Base-by-base conservation (phyloP, 2,888 invertebrate genomes). In the Nasonovia ribisnigri region DNA sequence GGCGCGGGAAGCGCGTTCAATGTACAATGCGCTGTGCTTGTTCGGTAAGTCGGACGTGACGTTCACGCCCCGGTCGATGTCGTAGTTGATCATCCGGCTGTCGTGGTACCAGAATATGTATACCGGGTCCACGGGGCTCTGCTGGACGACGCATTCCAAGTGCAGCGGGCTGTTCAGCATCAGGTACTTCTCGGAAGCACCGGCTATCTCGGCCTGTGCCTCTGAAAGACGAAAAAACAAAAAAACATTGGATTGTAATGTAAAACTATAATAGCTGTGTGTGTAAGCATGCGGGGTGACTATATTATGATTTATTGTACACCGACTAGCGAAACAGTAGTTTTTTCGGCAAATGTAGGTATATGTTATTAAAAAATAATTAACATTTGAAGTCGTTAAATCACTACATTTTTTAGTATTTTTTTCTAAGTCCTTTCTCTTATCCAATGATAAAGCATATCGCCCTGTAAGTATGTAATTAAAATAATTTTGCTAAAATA, bases 11-110 rank as follows among this genome's bases (percentile, higher is more conserved):
- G 97, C 97, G 0, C 96, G 96, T 0, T 96, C 96, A 16, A 96
- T 96, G 57, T 94, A 95, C 67, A 98, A 96, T 95, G 97, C 97
- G 94, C 97, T 97, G 91, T 97, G 96, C 95, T 98, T 97, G 95
- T 97, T 97, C 93, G 96, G 96, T 77, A 97, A 96, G 95, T 98
- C 98, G 13, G 98, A 98, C 94, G 98, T 98, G 93, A 98, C 98
- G 96, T 98, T 98, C 95, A 98, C 97, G 94, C 98, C 98, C 94
- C 97, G 97, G 95, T 98, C 98, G 87, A 97, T 97, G 96, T 98
- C 98, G 96, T 98, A 98, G 96, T 98, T 98, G 96, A 98, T 98
- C 98, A 98, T 98, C 95, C 98, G 97, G 95, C 97, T 97, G 96
- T 98, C 98, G 95, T 96, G 95, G 95, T 96, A 96, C 98, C 98